phyloP scores from a whole-genome alignment of 1,140 invertebrate genomes.

The Micrasema minimum region DNA sequence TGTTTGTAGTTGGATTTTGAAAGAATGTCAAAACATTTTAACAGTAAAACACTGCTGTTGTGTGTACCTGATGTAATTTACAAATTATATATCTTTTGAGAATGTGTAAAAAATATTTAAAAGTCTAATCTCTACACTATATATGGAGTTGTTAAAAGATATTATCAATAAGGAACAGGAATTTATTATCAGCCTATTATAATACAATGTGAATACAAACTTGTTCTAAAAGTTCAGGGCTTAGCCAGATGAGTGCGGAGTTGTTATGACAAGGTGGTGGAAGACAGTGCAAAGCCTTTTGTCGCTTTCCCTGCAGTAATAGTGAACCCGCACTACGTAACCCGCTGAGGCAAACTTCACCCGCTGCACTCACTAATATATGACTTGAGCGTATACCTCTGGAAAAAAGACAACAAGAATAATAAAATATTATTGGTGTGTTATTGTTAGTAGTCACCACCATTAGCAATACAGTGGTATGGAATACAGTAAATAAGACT shows the following conservation, averaged over 20 bases:
- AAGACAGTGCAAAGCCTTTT: conserved; percentile 77
- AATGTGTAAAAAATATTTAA: no score
- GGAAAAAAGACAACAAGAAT: conserved; percentile 53
- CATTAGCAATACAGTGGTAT: not conserved
- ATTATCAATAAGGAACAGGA: no score
- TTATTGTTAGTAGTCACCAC: not conserved
- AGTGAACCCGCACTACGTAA: conserved; percentile 81
- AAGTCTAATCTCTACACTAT: no score
- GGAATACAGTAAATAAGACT: not conserved
- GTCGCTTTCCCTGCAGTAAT: conserved; percentile 76
- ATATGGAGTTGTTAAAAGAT: no score
- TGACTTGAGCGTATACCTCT: conserved; percentile 87
- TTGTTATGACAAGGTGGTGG: conserved; percentile 72
- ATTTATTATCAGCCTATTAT: no score
- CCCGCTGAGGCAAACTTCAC: conserved; percentile 78
- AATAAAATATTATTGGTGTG: not conserved
- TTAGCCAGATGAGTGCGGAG: conserved; percentile 85
- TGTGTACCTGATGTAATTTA: no score
- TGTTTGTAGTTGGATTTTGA: no score
- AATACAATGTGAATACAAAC: conserved; percentile 59
- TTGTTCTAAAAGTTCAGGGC: conserved; percentile 91
- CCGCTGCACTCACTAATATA: conserved; percentile 78
- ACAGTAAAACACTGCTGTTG: no score
- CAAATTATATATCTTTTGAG: no score
- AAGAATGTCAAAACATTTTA: no score